Evolutionary conservation across 2,113 vertebrate species (phyloP).

Genomic region (Prionailurus bengalensis): DNA sequence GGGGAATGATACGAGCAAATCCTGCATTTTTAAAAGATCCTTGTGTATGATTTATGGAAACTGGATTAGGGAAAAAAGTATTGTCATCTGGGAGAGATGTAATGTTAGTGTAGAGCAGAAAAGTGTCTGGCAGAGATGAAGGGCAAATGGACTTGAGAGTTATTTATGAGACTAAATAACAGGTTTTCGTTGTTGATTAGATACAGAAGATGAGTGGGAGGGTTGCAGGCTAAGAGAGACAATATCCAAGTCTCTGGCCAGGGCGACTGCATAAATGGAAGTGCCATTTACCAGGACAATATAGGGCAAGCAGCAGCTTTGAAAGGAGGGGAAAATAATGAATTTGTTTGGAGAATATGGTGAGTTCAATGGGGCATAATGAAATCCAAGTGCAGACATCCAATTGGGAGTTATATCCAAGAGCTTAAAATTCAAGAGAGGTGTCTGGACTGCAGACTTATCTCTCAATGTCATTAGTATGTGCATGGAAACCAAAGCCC

Average conservation of each 20-base stretch:
- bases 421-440: conserved; percentile 29
- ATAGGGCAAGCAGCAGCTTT: not conserved
- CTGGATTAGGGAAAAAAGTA: conserved; percentile 25
- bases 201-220: not conserved
- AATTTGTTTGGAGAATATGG: not conserved
- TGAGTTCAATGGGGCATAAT: conserved; percentile 22
- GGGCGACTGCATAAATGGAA: not conserved
- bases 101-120: conserved; percentile 3
- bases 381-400: conserved; percentile 24
- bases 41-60: not conserved
- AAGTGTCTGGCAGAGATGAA: conserved; percentile 38
- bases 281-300: not conserved
- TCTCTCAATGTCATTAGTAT: not conserved
- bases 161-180: not conserved
- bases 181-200: not conserved
- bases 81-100: not conserved
- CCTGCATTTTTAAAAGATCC: not conserved
- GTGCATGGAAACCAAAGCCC: not conserved
- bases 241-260: not conserved
- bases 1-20: not conserved
- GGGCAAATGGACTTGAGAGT: not conserved
- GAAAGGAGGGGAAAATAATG: not conserved
- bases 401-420: not conserved
- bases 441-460: not conserved
- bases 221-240: not conserved